Evolutionary conservation across 2,888 invertebrate genomes (phyloP).

Genomic region (Stenchaetothrips biformis): DNA sequence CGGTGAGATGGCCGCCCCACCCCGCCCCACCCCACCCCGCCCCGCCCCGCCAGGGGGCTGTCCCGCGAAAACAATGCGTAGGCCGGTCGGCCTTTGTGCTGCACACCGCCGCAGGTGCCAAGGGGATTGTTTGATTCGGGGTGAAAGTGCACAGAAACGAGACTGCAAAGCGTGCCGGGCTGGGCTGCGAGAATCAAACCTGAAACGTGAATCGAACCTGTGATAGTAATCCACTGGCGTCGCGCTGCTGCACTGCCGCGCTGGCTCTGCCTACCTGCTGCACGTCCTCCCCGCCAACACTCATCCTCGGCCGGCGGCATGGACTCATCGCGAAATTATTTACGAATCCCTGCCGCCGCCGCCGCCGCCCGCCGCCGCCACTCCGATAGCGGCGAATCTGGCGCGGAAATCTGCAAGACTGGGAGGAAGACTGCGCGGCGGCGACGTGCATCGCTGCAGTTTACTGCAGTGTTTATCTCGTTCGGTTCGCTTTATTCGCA

Average conservation of each 20-base stretch:
- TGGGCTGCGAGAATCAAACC: too few species aligned
- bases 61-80: conserved; percentile 1
- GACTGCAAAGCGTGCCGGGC: too few species aligned
- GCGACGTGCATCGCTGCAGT: not conserved
- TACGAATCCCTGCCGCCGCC: not conserved
- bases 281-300: too few species aligned
- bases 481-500: not conserved
- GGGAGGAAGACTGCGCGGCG: not conserved
- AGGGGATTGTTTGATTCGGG: too few species aligned
- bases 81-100: not conserved
- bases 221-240: too few species aligned
- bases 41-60: not conserved
- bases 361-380: not conserved
- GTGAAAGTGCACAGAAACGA: too few species aligned
- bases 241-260: too few species aligned
- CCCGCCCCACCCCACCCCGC: not conserved
- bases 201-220: too few species aligned
- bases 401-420: not conserved
- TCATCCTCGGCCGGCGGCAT: too few species aligned
- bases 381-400: conserved; percentile 14
- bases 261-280: too few species aligned
- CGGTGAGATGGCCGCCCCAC: not conserved
- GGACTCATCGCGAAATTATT: not conserved
- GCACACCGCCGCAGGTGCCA: too few species aligned
- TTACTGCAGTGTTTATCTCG: not conserved